These are phyloP conservation scores for Zalophus californianus DNA, from an alignment of 2,797 vertebrate genomes.

Conservation along the genomic window DNA sequence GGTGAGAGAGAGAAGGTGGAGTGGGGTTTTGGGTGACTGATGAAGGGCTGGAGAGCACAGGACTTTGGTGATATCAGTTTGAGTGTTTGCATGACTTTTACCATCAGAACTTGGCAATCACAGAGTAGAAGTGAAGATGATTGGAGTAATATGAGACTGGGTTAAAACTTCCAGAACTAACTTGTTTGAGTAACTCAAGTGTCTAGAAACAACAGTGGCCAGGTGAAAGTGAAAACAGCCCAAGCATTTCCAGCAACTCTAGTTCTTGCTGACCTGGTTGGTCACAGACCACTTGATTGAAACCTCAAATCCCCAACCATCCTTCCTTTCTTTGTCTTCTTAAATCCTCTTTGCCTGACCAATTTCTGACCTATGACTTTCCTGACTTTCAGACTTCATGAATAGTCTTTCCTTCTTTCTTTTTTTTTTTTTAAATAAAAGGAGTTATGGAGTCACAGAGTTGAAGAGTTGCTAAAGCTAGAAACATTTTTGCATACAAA, in stretches of 20 bases:
- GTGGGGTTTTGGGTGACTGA: background rate
- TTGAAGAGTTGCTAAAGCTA: background rate
- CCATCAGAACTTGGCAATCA: background rate
- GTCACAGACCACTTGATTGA: background rate
- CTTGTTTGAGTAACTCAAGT: background rate
- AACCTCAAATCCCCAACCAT: background rate
- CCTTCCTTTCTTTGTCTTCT: background rate
- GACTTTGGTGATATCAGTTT: background rate
- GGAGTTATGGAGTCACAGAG: background rate
- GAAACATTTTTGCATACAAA: background rate
- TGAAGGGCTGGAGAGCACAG: background rate
- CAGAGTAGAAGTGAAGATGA: background rate
- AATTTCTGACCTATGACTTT: slow-evolving; percentile 14
- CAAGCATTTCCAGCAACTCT: too few species aligned
- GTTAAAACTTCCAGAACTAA: background rate
- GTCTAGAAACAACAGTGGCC: background rate
- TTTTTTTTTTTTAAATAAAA: background rate
- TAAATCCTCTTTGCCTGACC: background rate
- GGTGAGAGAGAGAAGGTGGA: background rate
- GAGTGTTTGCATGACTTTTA: background rate
- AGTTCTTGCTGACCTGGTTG: background rate
- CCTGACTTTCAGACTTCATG: background rate
- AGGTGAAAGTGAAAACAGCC: background rate
- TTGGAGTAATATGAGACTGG: background rate
- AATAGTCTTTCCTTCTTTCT: background rate